phyloP scores from a whole-genome alignment of 2,888 invertebrate species.

The Drosophila lutescens region DNA sequence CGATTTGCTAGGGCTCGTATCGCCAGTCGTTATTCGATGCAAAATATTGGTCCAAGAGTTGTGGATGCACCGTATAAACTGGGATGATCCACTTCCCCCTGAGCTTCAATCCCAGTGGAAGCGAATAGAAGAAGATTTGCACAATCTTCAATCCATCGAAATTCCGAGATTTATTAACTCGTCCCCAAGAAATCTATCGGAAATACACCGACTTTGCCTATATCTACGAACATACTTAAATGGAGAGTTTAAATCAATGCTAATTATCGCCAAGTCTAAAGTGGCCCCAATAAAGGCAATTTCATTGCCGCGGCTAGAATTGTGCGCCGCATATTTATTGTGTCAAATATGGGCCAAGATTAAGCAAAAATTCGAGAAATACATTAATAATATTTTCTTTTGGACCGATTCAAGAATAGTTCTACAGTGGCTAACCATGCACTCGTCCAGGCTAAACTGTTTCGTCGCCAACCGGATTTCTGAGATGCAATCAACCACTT shows the following conservation, averaged over 20 bases:
- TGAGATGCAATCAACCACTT: not conserved
- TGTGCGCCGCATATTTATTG: not conserved
- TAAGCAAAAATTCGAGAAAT: constrained; percentile 2
- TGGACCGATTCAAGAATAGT: not conserved
- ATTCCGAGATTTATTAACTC: too few species aligned
- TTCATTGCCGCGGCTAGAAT: not conserved
- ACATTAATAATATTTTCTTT: not conserved
- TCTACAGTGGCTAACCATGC: not conserved
- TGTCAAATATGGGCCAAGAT: constrained; percentile 1
- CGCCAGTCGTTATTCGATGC: not conserved
- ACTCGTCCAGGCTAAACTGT: not conserved
- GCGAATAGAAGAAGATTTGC: not conserved
- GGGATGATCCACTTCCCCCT: not conserved
- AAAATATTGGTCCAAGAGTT: too few species aligned
- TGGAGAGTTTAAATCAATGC: too few species aligned
- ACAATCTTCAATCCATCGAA: not conserved
- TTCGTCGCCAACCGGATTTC: not conserved
- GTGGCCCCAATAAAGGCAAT: not conserved
- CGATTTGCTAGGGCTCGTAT: not conserved
- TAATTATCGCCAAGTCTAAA: not conserved
- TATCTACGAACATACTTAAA: too few species aligned
- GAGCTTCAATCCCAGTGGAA: not conserved
- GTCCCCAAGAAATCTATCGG: too few species aligned
- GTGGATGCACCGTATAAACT: too few species aligned
- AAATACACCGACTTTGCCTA: too few species aligned